Conservation (phyloP, 2,113 vertebrate species). For the Plecotus auritus region DNA sequence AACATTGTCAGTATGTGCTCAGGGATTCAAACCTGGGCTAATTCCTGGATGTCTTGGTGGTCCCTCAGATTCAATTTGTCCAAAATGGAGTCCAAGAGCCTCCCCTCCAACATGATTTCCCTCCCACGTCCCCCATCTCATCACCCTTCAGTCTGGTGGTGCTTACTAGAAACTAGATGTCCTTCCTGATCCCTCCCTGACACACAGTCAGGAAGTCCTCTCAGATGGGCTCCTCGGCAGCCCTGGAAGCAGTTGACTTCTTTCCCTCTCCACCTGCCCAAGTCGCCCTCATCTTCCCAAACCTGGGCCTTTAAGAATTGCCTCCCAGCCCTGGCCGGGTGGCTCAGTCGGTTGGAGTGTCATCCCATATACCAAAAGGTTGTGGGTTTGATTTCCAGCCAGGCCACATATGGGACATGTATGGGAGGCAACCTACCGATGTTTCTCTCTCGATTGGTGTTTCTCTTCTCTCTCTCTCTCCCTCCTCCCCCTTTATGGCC, state of each 20-base stretch:
- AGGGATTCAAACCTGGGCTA: neutral
- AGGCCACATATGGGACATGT: no score
- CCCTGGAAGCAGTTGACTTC: neutral
- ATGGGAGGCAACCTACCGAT: no score
- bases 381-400: no score
- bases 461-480: no score
- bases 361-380: no score
- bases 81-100: neutral
- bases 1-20: neutral
- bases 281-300: neutral
- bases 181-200: neutral
- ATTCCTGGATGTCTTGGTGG: neutral
- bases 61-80: neutral
- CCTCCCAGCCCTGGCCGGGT: neutral
- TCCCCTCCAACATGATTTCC: neutral
- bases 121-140: no score
- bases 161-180: neutral
- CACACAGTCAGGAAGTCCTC: neutral
- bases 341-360: neutral
- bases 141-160: neutral
- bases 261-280: neutral
- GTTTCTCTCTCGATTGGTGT: no score
- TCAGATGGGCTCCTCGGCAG: rapidly evolving
- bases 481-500: no score
- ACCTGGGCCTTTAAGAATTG: neutral